Evolutionary conservation across 2,797 vertebrate species (phyloP).

Genomic region (Sebastes itinus): DNA sequence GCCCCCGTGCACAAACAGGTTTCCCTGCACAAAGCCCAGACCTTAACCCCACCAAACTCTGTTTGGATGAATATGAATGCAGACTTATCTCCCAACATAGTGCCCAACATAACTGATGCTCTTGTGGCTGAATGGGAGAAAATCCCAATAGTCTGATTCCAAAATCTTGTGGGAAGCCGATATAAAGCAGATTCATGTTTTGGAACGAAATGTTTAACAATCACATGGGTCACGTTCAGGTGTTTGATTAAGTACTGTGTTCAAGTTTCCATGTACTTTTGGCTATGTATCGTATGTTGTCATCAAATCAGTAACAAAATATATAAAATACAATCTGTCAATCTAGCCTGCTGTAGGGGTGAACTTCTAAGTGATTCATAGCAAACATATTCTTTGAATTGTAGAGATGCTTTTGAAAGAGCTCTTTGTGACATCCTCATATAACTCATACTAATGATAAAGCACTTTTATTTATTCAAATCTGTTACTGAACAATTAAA

Average conservation of each 20-base stretch:
- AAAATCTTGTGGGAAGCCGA: not conserved
- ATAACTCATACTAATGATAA: not conserved
- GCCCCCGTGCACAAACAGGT: not conserved
- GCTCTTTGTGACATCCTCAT: not conserved
- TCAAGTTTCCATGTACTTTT: too few species aligned
- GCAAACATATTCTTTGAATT: not conserved
- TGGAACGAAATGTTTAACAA: not conserved
- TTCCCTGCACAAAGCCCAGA: not conserved
- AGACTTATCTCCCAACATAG: not conserved
- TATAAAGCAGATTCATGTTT: conserved; percentile 1
- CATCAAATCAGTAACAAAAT: too few species aligned
- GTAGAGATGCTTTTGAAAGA: not conserved
- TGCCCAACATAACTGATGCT: not conserved
- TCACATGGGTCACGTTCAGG: not conserved
- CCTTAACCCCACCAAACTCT: not conserved
- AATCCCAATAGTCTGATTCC: not conserved
- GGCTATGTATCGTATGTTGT: too few species aligned
- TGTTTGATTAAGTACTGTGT: not conserved
- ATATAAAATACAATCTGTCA: too few species aligned
- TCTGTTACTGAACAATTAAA: not conserved
- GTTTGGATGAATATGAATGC: not conserved
- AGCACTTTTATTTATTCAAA: not conserved
- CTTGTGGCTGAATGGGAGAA: not conserved
- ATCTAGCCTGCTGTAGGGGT: too few species aligned
- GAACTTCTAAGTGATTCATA: too few species aligned